phyloP scores from a whole-genome alignment of 2,888 invertebrate genomes.

The Cerastis leucographa region DNA sequence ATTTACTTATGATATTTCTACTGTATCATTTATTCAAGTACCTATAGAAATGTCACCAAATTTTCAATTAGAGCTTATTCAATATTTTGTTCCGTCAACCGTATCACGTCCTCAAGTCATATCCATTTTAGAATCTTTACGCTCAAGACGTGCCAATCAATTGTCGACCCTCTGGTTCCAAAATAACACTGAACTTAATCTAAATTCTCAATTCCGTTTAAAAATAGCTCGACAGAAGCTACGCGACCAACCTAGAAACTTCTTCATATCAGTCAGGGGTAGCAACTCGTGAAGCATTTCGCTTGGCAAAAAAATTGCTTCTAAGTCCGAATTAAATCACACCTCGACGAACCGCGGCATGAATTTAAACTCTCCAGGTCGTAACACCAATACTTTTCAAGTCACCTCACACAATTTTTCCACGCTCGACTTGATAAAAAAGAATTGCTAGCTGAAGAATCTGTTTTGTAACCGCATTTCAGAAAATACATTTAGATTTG shows the following conservation, averaged over 20 bases:
- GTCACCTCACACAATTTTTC: slow-evolving; percentile 56
- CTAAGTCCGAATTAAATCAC: slow-evolving; percentile 68
- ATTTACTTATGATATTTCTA: neutral
- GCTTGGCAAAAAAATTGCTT: slow-evolving; percentile 52
- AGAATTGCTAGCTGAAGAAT: slow-evolving; percentile 44
- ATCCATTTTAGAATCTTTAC: slow-evolving; percentile 23
- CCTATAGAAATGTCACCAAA: neutral
- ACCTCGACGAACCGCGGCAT: slow-evolving; percentile 56
- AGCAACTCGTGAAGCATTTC: slow-evolving; percentile 51
- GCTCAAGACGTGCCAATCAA: slow-evolving; percentile 41
- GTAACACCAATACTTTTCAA: slow-evolving; percentile 56
- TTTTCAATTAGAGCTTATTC: neutral
- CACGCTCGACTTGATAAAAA: slow-evolving; percentile 58
- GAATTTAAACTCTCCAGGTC: slow-evolving; percentile 65
- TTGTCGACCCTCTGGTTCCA: slow-evolving; percentile 28
- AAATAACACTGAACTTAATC: slow-evolving; percentile 44
- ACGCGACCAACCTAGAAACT: slow-evolving; percentile 27
- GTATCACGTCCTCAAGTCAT: slow-evolving; percentile 21
- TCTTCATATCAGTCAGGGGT: slow-evolving; percentile 36
- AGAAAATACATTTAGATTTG: slow-evolving; percentile 49
- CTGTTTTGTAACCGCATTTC: slow-evolving; percentile 37
- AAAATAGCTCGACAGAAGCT: slow-evolving; percentile 49
- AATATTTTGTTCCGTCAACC: neutral
- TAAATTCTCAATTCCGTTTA: slow-evolving; percentile 41
- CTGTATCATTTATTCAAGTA: neutral